phyloP scores from a whole-genome alignment of 1,140 invertebrate species.

The Copidosoma floridanum region DNA sequence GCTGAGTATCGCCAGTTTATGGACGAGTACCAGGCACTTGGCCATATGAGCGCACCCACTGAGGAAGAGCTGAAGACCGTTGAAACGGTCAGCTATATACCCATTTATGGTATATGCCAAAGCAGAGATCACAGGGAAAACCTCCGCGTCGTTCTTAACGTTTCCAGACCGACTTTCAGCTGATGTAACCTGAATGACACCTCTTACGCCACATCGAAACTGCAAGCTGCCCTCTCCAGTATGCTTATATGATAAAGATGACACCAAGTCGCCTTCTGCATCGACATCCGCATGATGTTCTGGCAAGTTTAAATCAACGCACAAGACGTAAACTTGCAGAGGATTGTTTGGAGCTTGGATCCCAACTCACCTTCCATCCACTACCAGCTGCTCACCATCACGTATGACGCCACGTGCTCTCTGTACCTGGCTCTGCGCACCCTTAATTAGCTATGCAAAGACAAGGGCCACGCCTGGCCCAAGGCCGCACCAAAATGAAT shows the following conservation, averaged over 20 bases:
- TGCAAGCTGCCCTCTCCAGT: background rate
- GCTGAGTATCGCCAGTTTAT: too few relatives aligned
- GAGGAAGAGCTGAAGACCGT: background rate
- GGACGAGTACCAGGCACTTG: background rate
- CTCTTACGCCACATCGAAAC: background rate
- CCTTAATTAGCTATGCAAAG: background rate
- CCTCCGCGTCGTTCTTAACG: slow-evolving; percentile 7
- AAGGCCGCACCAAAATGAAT: too few relatives aligned
- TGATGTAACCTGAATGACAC: background rate
- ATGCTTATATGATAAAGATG: slow-evolving; percentile 1
- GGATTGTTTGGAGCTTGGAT: slow-evolving; percentile 2
- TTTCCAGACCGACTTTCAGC: too few relatives aligned
- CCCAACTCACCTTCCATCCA: too few relatives aligned
- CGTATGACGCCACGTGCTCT: background rate
- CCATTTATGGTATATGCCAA: slow-evolving; percentile 3
- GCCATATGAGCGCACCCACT: background rate
- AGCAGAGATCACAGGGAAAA: background rate
- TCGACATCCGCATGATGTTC: too few relatives aligned
- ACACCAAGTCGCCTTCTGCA: too few relatives aligned
- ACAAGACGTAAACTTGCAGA: background rate
- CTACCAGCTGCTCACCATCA: background rate
- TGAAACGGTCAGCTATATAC: background rate
- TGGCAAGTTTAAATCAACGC: too few relatives aligned
- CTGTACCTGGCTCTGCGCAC: background rate
- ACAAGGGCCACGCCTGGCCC: too few relatives aligned